Conservation (phyloP, 2,113 vertebrate species). For the Nettapus auritus region DNA sequence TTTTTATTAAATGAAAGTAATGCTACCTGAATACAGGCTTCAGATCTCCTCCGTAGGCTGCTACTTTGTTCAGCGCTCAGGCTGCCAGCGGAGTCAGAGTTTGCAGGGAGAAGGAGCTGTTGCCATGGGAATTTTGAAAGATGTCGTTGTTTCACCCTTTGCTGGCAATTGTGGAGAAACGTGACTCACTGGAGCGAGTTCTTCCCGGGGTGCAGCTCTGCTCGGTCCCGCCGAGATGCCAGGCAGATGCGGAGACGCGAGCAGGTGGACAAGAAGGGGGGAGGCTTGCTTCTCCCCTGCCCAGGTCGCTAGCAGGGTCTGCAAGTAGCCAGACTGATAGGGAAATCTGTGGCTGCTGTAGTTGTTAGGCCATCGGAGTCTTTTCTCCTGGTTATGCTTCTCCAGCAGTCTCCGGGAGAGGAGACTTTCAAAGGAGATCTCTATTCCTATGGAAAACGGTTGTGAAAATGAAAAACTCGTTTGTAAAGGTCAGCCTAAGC, state of each 20-base stretch:
- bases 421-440: background rate
- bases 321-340: background rate
- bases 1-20: background rate
- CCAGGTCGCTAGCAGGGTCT: background rate
- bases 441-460: background rate
- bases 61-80: background rate
- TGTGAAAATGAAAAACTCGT: slow-evolving; percentile 21
- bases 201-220: background rate
- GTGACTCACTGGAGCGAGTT: background rate
- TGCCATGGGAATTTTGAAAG: slow-evolving; percentile 64
- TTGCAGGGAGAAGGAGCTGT: slow-evolving; percentile 22
- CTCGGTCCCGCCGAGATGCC: fast-evolving
- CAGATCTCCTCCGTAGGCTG: background rate
- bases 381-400: background rate
- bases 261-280: background rate
- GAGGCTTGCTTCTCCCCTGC: background rate
- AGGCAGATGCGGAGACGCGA: background rate
- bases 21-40: background rate
- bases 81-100: background rate
- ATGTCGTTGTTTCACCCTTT: background rate
- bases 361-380: background rate
- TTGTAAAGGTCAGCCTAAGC: slow-evolving; percentile 42
- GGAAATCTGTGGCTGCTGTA: background rate
- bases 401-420: background rate
- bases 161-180: background rate